Evolutionary conservation across 2,797 vertebrate genomes (phyloP).

Genomic region (Manis javanica): DNA sequence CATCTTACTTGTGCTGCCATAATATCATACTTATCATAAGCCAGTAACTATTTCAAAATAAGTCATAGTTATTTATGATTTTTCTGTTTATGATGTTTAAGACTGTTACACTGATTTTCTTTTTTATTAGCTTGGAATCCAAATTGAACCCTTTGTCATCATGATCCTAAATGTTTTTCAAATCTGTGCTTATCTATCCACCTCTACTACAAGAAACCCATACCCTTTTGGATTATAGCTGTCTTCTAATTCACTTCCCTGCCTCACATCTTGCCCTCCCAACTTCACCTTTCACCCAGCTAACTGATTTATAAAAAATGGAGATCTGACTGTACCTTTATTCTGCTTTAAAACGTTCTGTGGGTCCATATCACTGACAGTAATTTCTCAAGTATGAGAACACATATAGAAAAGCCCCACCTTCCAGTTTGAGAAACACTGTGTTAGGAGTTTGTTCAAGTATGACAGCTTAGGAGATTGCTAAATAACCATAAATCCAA

Average conservation of each 20-base stretch:
- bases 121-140: not conserved
- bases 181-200: not conserved
- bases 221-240: rapidly evolving
- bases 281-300: not conserved
- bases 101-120: not conserved
- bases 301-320: not conserved
- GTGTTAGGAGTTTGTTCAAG: not conserved
- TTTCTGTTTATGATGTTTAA: not conserved
- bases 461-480: not conserved
- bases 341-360: not conserved
- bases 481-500: not conserved
- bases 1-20: not conserved
- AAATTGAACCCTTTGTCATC: not conserved
- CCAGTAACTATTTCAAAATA: not conserved
- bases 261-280: not conserved
- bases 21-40: not conserved
- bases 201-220: not conserved
- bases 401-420: not conserved
- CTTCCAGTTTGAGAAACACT: not conserved
- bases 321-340: not conserved
- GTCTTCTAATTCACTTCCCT: not conserved
- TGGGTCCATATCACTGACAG: not conserved
- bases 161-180: not conserved
- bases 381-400: not conserved
- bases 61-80: not conserved